These are phyloP conservation scores for Prionailurus viverrinus DNA, from an alignment of 2,113 vertebrate species.

Conservation along the genomic window DNA sequence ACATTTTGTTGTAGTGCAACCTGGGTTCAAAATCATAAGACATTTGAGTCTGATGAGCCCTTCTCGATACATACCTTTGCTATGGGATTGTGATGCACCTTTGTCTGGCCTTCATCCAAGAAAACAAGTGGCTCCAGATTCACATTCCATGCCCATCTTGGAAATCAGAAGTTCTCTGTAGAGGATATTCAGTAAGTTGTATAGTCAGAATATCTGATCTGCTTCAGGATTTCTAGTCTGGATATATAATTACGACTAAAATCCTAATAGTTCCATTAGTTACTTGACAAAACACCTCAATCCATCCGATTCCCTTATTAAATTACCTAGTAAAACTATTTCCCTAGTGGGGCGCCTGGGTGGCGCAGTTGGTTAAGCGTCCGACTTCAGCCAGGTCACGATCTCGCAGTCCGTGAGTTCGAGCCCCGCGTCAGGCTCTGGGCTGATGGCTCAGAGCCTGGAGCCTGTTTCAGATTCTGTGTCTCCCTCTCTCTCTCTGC, in stretches of 20 bases:
- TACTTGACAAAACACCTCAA: neutral
- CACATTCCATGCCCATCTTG: neutral
- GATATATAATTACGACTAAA: neutral
- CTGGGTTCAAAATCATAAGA: neutral
- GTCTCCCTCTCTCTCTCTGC: no score
- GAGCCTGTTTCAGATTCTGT: no score
- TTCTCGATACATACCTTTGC: neutral
- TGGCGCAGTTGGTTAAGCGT: no score
- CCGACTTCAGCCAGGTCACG: no score
- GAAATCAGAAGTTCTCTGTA: neutral
- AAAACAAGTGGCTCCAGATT: neutral
- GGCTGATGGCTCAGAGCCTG: no score
- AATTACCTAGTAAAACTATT: neutral
- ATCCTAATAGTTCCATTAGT: neutral
- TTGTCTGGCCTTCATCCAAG: neutral
- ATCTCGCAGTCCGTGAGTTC: no score
- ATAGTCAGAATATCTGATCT: neutral
- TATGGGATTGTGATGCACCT: neutral
- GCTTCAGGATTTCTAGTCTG: neutral
- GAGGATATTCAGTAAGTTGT: neutral
- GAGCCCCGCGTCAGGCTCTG: no score
- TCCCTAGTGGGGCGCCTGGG: no score
- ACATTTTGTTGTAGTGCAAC: neutral
- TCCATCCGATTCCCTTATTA: neutral
- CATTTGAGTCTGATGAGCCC: neutral